Evolutionary conservation across 2,888 invertebrate genomes (phyloP).

Genomic region (Philereme transversata): DNA sequence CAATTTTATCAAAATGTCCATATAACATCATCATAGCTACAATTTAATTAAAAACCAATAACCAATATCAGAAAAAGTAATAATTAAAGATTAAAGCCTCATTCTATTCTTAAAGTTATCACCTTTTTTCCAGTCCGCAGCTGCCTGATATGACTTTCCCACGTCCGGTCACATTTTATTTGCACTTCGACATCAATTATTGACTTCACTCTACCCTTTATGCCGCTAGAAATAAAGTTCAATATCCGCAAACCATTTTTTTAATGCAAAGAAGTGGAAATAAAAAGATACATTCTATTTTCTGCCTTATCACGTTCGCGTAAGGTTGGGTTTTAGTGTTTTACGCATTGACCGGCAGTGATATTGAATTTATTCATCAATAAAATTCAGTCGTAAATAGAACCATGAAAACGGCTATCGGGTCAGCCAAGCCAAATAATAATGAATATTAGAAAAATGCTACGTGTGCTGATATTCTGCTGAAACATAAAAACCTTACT

Average conservation of each 20-base stretch:
- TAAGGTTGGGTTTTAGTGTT: conserved; percentile 24
- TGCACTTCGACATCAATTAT: conserved; percentile 5
- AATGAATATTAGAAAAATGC: conserved; percentile 24
- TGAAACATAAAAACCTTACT: background rate
- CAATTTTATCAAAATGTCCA: too few species aligned
- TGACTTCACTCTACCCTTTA: background rate
- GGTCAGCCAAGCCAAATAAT: conserved; percentile 34
- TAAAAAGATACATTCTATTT: conserved; percentile 16
- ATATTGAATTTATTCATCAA: conserved; percentile 44
- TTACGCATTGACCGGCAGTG: conserved; percentile 18
- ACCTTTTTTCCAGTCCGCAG: background rate
- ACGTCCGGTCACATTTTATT: conserved; percentile 1
- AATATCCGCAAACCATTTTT: background rate
- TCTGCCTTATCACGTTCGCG: conserved; percentile 15
- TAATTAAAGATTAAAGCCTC: background rate
- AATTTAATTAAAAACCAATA: too few species aligned
- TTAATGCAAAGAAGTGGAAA: conserved; percentile 1
- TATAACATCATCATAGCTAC: too few species aligned
- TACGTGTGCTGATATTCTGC: conserved; percentile 11
- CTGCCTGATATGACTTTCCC: background rate
- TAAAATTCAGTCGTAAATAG: conserved; percentile 50
- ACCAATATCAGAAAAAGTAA: too few species aligned
- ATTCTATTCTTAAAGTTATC: background rate
- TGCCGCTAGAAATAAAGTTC: background rate
- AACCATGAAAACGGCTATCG: conserved; percentile 45